Evolutionary conservation across 2,888 invertebrate genomes (phyloP).

Genomic region (Dermolepida albohirtum): DNA sequence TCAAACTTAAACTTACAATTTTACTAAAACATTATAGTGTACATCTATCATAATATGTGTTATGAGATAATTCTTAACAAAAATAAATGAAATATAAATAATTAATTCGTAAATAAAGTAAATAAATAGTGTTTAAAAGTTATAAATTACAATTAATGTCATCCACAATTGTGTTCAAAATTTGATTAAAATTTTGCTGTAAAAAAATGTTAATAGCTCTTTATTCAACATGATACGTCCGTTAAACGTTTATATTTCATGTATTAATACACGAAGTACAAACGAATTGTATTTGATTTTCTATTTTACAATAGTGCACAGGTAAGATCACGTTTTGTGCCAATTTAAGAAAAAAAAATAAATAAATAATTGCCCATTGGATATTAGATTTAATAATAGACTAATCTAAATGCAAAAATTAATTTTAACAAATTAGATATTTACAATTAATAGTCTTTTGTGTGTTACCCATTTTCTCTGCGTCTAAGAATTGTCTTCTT

Average conservation of each 20-base stretch:
- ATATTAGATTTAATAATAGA: no score
- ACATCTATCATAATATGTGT: conserved; percentile 20
- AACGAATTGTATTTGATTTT: not conserved
- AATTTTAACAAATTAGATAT: no score
- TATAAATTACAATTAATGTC: not conserved
- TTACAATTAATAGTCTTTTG: no score
- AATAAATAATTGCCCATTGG: no score
- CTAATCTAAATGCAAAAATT: no score
- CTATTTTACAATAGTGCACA: no score
- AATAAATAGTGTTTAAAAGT: not conserved
- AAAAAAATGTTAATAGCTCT: conserved; percentile 1
- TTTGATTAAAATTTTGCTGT: not conserved
- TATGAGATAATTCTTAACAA: conserved; percentile 8
- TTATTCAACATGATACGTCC: no score
- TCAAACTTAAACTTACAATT: conserved; percentile 1
- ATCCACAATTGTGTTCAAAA: not conserved
- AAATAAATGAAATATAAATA: conserved; percentile 8
- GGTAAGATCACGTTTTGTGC: no score
- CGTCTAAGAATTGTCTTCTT: no score
- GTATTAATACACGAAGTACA: not conserved
- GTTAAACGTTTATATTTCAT: not conserved
- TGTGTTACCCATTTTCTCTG: no score
- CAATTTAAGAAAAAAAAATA: no score
- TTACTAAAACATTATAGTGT: not conserved
- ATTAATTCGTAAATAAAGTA: conserved; percentile 13